Evolutionary conservation across 2,797 vertebrate species (phyloP).

Genomic region (Emys orbicularis): DNA sequence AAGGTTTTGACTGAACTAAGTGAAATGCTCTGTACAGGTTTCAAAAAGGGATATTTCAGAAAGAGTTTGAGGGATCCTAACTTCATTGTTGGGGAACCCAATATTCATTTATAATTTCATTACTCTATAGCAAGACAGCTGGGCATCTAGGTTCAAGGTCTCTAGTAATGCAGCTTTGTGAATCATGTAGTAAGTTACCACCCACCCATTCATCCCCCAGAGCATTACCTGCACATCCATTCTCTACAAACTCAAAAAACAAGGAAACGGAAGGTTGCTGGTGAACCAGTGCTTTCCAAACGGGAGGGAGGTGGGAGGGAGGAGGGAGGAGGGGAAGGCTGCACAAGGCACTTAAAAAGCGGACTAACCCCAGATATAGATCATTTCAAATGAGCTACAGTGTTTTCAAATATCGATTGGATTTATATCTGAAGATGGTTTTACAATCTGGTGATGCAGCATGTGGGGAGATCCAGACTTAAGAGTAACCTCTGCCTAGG

Average conservation of each 20-base stretch:
- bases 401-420: neutral
- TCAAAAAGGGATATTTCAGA: neutral
- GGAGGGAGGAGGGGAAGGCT: neutral
- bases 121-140: accelerated
- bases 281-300: neutral
- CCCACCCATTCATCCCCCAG: neutral
- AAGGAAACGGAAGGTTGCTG: accelerated
- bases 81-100: neutral
- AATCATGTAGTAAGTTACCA: neutral
- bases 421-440: neutral
- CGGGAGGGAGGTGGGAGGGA: neutral
- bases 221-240: too few relatives aligned
- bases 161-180: neutral
- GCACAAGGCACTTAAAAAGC: neutral
- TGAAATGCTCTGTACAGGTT: neutral
- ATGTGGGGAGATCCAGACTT: neutral
- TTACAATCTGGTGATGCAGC: too few relatives aligned
- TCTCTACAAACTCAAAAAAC: neutral
- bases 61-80: neutral
- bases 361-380: neutral
- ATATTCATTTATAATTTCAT: neutral
- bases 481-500: neutral
- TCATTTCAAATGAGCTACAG: neutral
- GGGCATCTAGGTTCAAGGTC: neutral
- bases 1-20: neutral